Evolutionary conservation across 1,140 invertebrate species (phyloP).

Genomic region (Portunus trituberculatus): DNA sequence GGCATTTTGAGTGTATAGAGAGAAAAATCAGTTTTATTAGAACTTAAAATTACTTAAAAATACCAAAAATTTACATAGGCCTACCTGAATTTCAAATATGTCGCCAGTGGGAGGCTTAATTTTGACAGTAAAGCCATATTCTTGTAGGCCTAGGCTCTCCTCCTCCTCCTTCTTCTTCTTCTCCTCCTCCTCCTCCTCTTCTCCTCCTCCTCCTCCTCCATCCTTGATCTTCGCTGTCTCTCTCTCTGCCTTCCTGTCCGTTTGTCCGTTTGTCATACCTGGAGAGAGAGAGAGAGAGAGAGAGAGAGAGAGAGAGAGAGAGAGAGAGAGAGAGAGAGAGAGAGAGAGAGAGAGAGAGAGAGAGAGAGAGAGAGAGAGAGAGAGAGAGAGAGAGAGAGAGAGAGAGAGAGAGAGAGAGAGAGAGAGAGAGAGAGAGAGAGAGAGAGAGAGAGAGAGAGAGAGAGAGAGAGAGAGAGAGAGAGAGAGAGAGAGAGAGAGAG

Average conservation of each 20-base stretch:
- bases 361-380: slow-evolving; percentile 39
- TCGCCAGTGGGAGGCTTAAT: slow-evolving; percentile 73
- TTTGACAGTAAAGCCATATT: slow-evolving; percentile 73
- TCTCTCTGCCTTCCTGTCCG: not conserved
- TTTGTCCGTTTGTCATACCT: not conserved
- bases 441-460: too few species aligned
- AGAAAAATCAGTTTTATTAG: not conserved
- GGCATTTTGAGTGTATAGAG: slow-evolving; percentile 11
- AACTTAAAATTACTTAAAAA: not conserved
- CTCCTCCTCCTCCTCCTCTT: slow-evolving; percentile 26
- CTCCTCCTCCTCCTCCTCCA: slow-evolving; percentile 13
- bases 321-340: slow-evolving; percentile 42
- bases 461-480: too few species aligned
- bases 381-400: slow-evolving; percentile 23
- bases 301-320: not conserved
- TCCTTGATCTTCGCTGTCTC: not conserved
- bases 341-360: slow-evolving; percentile 39
- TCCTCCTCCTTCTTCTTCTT: slow-evolving; percentile 64
- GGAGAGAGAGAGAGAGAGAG: not conserved
- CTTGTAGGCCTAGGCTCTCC: slow-evolving; percentile 64
- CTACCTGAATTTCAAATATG: slow-evolving; percentile 74
- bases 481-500: too few species aligned
- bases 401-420: too few species aligned
- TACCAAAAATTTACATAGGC: not conserved
- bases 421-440: too few species aligned